A percentile compares a stretch with the other conserved stretches of the same genome.
Conservation (phyloP, 2,888 invertebrate species). For the Plemyria rubiginata region DNA sequence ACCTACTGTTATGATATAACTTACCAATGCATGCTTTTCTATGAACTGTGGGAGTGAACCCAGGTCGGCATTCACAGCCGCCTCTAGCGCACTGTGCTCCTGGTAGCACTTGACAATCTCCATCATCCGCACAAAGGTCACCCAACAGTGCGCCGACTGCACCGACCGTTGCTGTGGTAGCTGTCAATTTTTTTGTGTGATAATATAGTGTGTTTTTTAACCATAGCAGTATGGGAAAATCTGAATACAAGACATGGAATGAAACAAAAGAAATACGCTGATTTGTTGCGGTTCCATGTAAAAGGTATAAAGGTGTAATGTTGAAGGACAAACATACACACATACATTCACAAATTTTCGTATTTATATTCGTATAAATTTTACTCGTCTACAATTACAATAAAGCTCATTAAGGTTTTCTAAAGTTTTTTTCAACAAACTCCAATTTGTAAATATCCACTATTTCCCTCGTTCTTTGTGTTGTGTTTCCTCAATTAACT, state of each 20-base stretch:
- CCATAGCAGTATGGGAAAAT: too few relatives aligned
- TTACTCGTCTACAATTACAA: too few relatives aligned
- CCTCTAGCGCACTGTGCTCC: slow-evolving; percentile 90
- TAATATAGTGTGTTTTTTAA: too few relatives aligned
- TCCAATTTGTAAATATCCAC: slow-evolving; percentile 20
- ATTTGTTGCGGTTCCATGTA: too few relatives aligned
- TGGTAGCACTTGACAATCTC: slow-evolving; percentile 85
- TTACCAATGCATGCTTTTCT: slow-evolving; percentile 79
- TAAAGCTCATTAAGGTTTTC: not conserved
- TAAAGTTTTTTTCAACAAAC: slow-evolving; percentile 12
- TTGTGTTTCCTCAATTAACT: slow-evolving; percentile 42
- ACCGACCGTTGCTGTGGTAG: slow-evolving; percentile 79
- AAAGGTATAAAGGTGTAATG: too few relatives aligned
- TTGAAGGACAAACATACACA: too few relatives aligned
- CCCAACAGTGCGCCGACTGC: slow-evolving; percentile 88
- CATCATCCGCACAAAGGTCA: slow-evolving; percentile 88
- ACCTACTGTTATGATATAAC: slow-evolving; percentile 46
- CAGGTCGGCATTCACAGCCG: slow-evolving; percentile 90
- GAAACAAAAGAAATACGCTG: too few relatives aligned
- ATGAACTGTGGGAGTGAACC: slow-evolving; percentile 73
- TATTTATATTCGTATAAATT: too few relatives aligned
- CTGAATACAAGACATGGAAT: too few relatives aligned
- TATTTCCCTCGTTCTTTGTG: slow-evolving; percentile 40
- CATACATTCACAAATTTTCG: too few relatives aligned
- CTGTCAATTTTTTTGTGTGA: too few relatives aligned